Percentiles rank a stretch among this genome's conserved stretches.
Evolutionary conservation across 2,888 invertebrate species (phyloP).

Genomic region (Thyatira batis): DNA sequence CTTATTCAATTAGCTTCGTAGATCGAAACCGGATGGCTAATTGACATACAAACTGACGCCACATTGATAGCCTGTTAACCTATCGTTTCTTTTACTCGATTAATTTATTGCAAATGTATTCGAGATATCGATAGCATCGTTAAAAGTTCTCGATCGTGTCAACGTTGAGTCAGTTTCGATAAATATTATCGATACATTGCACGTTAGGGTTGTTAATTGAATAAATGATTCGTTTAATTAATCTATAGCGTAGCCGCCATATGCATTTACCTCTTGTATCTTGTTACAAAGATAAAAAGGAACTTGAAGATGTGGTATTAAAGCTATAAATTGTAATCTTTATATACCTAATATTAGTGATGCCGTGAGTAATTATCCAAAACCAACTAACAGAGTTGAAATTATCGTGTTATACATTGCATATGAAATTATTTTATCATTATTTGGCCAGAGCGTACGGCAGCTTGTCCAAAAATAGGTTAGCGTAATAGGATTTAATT

Average conservation of each 20-base stretch:
- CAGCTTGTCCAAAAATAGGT: not conserved
- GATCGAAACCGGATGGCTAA: conserved; percentile 16
- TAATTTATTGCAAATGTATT: conserved; percentile 3
- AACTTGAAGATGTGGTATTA: too few relatives aligned
- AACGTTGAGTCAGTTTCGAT: not conserved
- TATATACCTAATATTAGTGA: too few relatives aligned
- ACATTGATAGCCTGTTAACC: conserved; percentile 19
- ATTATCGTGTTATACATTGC: too few relatives aligned
- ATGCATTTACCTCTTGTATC: not conserved
- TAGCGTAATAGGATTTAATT: not conserved
- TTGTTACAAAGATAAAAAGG: too few relatives aligned
- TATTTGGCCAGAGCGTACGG: not conserved
- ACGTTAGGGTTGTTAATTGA: not conserved
- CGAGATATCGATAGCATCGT: not conserved
- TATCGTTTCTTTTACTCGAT: conserved; percentile 14
- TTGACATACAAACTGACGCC: conserved; percentile 32
- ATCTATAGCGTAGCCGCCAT: not conserved
- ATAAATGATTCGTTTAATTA: not conserved
- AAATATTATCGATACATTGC: not conserved
- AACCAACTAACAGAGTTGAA: too few relatives aligned
- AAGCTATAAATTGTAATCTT: too few relatives aligned
- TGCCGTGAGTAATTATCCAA: too few relatives aligned
- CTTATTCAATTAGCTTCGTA: conserved; percentile 7
- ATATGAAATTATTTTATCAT: too few relatives aligned
- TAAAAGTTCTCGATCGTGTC: not conserved